These are phyloP conservation scores for Chelidonichthys spinosus DNA, from an alignment of 2,797 vertebrate species.

Conservation along the genomic window DNA sequence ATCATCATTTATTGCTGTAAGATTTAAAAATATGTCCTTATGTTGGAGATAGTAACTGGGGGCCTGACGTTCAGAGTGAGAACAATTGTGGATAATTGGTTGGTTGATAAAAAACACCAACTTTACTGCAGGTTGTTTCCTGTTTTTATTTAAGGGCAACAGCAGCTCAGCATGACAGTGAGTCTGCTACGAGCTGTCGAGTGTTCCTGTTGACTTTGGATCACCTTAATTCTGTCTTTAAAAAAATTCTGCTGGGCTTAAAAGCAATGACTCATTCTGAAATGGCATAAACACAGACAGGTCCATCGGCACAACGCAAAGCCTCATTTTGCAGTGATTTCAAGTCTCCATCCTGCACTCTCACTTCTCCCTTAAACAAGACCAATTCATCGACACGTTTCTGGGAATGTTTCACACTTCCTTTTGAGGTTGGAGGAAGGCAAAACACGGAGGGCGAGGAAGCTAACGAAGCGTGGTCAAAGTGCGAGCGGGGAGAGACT, in stretches of 20 bases:
- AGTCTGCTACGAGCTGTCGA: conserved; percentile 18
- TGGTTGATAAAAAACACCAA: too few relatives aligned
- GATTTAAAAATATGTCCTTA: too few relatives aligned
- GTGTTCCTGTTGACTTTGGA: conserved; percentile 2
- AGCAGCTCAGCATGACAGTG: conserved; percentile 8
- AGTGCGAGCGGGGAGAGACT: conserved; percentile 57
- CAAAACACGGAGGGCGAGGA: conserved; percentile 14
- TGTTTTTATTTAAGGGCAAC: conserved; percentile 41
- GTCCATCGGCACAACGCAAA: neutral
- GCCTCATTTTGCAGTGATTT: conserved; percentile 53
- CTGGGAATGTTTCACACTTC: conserved; percentile 51
- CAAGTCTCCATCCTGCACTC: conserved; percentile 1
- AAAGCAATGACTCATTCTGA: conserved; percentile 29
- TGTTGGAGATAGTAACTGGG: too few relatives aligned
- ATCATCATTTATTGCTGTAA: too few relatives aligned
- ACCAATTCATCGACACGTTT: conserved; percentile 34
- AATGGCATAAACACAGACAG: conserved; percentile 36
- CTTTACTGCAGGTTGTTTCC: conserved; percentile 9
- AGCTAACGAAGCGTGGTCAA: conserved; percentile 66
- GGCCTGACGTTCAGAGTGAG: too few relatives aligned
- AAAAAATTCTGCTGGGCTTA: conserved; percentile 1
- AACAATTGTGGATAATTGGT: too few relatives aligned
- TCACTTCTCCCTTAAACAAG: conserved; percentile 33
- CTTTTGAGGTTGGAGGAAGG: conserved; percentile 53
- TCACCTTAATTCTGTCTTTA: conserved; percentile 17